Conservation (phyloP, 2,888 invertebrate species). For the Incurvaria masculella region DNA sequence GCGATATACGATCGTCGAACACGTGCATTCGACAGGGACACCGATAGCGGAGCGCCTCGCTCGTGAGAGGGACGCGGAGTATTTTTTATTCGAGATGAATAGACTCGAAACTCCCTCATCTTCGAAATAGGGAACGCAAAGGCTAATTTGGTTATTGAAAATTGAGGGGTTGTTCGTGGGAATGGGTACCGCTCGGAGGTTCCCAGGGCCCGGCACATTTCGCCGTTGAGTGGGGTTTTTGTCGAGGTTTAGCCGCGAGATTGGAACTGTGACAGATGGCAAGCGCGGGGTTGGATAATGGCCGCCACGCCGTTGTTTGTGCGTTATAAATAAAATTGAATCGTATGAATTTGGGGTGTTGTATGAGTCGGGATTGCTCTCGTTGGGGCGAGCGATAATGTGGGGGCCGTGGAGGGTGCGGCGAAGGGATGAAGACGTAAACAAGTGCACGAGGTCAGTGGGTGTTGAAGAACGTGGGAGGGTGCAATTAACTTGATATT, state of each 20-base stretch:
- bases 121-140: conserved; percentile 59
- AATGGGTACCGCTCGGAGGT: conserved; percentile 60
- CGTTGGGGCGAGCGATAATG: neutral
- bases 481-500: conserved; percentile 54
- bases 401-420: conserved; percentile 20
- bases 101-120: conserved; percentile 57
- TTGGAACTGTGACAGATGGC: conserved; percentile 57
- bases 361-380: neutral
- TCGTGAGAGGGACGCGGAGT: conserved; percentile 32
- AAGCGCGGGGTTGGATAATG: conserved; percentile 30
- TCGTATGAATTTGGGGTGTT: neutral
- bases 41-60: conserved; percentile 26
- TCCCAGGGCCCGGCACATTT: conserved; percentile 55
- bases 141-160: conserved; percentile 60
- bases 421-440: conserved; percentile 52
- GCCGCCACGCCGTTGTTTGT: neutral
- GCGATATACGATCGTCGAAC: conserved; percentile 52
- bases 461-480: conserved; percentile 27
- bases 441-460: conserved; percentile 57
- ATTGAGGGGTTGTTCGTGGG: conserved; percentile 64
- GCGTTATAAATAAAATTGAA: neutral
- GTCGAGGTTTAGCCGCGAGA: conserved; percentile 31
- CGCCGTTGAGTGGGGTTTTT: conserved; percentile 47
- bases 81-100: conserved; percentile 51
- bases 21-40: conserved; percentile 56